phyloP scores from a whole-genome alignment of 2,888 invertebrate genomes.

The Hirtodrosophila histrioides region DNA sequence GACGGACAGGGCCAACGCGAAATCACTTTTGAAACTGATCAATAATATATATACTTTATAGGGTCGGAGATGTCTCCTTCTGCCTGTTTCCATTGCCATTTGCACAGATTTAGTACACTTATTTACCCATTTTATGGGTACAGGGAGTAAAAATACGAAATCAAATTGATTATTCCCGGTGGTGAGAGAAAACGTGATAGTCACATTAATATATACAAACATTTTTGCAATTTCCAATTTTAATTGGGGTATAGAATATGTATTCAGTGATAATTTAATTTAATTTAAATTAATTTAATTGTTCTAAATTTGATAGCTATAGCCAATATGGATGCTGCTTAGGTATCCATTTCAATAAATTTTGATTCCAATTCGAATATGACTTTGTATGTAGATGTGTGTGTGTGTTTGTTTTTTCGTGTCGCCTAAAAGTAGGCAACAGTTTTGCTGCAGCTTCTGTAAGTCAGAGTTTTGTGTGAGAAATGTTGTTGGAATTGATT shows the following conservation, averaged over 20 bases:
- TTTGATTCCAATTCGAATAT: constrained; percentile 10
- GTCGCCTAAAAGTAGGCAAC: constrained; percentile 51
- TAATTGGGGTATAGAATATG: constrained; percentile 9
- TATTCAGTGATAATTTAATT: neutral
- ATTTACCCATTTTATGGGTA: no score
- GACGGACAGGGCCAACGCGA: no score
- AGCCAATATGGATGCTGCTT: constrained; percentile 4
- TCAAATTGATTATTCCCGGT: constrained; percentile 17
- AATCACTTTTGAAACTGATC: no score
- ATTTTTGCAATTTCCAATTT: constrained; percentile 4
- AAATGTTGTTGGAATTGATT: constrained; percentile 39
- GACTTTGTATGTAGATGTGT: constrained; percentile 5
- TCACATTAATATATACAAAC: constrained; percentile 18
- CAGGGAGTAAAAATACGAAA: constrained; percentile 21
- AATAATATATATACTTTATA: no score
- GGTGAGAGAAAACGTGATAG: constrained; percentile 29
- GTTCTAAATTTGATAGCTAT: no score
- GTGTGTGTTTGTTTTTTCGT: constrained; percentile 11
- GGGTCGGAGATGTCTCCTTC: no score
- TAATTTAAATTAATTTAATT: neutral
- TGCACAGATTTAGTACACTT: no score
- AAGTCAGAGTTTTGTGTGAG: neutral
- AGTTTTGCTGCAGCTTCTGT: constrained; percentile 17
- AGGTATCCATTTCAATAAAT: constrained; percentile 11
- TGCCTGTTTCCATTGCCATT: no score